Evolutionary conservation across 2,888 invertebrate species (phyloP).

Genomic region (Nymphalis c-album): DNA sequence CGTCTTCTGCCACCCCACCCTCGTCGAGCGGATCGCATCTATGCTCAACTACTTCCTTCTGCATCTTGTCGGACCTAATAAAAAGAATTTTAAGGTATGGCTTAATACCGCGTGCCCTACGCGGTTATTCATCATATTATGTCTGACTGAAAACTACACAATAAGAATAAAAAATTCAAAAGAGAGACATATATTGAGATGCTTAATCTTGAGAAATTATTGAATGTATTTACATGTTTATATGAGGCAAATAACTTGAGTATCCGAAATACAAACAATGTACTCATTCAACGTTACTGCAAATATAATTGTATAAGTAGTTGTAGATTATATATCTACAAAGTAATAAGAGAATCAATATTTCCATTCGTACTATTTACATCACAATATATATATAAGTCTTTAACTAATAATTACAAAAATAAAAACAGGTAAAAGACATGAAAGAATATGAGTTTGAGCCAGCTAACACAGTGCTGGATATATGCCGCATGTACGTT

Average conservation of each 20-base stretch:
- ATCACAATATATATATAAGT: background rate
- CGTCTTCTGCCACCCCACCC: conserved; percentile 94
- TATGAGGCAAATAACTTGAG: too few species aligned
- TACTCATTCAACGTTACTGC: too few species aligned
- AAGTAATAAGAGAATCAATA: too few species aligned
- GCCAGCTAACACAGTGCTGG: conserved; percentile 92
- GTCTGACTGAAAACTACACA: too few species aligned
- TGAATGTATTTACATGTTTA: background rate
- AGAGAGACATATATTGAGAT: too few species aligned
- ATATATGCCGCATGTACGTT: conserved; percentile 95
- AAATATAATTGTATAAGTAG: too few species aligned
- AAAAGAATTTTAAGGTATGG: conserved; percentile 92
- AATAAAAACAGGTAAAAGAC: conserved; percentile 86
- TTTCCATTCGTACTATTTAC: background rate
- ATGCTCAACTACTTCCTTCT: conserved; percentile 97
- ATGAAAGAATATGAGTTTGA: conserved; percentile 95
- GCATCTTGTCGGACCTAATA: conserved; percentile 94
- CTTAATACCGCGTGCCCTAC: too few species aligned
- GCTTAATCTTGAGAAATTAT: background rate
- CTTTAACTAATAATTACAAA: background rate
- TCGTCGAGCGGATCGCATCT: conserved; percentile 95
- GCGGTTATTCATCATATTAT: too few species aligned
- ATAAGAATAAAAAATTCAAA: too few species aligned
- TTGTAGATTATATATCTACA: too few species aligned
- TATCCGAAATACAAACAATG: too few species aligned